Evolutionary conservation across 2,888 invertebrate species (phyloP).

Genomic region (Zele albiditarsus): DNA sequence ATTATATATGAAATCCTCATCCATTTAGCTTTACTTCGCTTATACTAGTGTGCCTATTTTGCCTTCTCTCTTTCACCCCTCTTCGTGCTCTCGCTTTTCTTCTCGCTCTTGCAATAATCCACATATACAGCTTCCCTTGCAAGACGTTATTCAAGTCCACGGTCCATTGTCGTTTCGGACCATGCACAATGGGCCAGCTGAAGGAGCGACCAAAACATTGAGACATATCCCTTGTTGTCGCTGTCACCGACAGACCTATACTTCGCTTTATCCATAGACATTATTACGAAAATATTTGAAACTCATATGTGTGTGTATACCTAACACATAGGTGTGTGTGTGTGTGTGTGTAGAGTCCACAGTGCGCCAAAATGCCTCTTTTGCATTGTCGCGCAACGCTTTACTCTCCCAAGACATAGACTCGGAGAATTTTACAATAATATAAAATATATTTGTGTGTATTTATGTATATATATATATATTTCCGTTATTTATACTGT

Average conservation of each 20-base stretch:
- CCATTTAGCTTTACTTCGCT: background rate
- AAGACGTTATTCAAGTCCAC: conserved; percentile 64
- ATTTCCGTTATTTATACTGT: background rate
- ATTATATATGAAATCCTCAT: background rate
- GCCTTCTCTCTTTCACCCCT: background rate
- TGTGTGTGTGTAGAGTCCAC: conserved; percentile 17
- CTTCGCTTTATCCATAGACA: conserved; percentile 51
- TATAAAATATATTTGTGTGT: background rate
- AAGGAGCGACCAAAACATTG: conserved; percentile 71
- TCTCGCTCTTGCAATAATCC: conserved; percentile 22
- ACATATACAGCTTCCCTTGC: conserved; percentile 37
- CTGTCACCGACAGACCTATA: conserved; percentile 64
- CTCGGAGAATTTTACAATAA: background rate
- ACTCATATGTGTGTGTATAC: conserved; percentile 36
- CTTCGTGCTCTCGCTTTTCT: conserved; percentile 35
- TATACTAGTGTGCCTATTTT: background rate
- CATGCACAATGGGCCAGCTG: conserved; percentile 69
- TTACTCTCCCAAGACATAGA: background rate
- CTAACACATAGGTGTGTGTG: conserved; percentile 39
- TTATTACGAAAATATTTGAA: conserved; percentile 70
- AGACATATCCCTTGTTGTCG: conserved; percentile 69
- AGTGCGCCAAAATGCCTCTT: conserved; percentile 26
- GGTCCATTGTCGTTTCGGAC: conserved; percentile 63
- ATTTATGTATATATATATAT: conserved; percentile 1
- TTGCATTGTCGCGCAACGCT: conserved; percentile 9